Evolutionary conservation across 92 coral and sea anemone species (phyloP).

Genomic region (Epizoanthus rinbou): DNA sequence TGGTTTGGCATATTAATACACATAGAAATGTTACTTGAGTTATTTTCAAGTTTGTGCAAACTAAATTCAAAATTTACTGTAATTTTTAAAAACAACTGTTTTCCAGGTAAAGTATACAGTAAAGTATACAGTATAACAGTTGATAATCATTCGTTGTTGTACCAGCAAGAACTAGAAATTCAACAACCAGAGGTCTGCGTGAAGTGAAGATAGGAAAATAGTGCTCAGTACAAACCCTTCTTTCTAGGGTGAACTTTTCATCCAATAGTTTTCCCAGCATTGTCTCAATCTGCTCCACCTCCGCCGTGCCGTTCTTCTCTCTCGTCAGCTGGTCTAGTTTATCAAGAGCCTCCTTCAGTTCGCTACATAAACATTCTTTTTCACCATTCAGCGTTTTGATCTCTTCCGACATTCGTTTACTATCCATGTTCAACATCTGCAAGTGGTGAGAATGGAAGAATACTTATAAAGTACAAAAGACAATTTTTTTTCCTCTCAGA

Average conservation of each 20-base stretch:
- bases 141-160: too few species aligned
- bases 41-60: too few species aligned
- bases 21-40: too few species aligned
- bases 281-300: conserved; percentile 34
- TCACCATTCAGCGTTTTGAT: conserved; percentile 65
- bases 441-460: background rate
- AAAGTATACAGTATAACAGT: too few species aligned
- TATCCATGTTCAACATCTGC: conserved; percentile 70
- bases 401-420: conserved; percentile 58
- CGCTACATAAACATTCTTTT: conserved; percentile 69
- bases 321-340: conserved; percentile 61
- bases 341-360: conserved; percentile 60
- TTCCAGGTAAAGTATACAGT: too few species aligned
- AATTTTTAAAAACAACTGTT: too few species aligned
- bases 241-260: conserved; percentile 75
- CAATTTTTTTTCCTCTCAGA: background rate
- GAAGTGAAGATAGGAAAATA: too few species aligned
- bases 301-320: conserved; percentile 23
- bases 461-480: too few species aligned
- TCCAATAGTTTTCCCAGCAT: conserved; percentile 66
- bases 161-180: too few species aligned
- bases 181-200: too few species aligned
- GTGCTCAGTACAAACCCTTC: conserved; percentile 63
- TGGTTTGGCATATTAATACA: too few species aligned
- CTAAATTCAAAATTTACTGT: too few species aligned